Evolutionary conservation across 2,797 vertebrate genomes (phyloP).

Genomic region (Spatula versicolor): DNA sequence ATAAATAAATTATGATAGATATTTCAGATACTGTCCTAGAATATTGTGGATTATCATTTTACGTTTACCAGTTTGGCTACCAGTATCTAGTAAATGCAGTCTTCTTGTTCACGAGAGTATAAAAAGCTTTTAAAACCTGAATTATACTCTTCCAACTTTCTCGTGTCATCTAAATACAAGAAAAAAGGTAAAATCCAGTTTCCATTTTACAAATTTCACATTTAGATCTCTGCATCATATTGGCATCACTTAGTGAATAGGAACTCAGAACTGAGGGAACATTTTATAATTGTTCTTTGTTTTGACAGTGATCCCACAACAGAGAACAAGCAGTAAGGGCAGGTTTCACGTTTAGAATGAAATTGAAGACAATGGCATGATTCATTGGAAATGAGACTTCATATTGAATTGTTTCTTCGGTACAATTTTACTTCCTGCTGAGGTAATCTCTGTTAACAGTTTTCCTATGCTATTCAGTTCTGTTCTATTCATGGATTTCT

Average conservation of each 20-base stretch:
- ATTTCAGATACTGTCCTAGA: background rate
- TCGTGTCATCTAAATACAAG: background rate
- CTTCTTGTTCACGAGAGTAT: background rate
- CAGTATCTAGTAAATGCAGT: background rate
- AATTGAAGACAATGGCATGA: conserved; percentile 11
- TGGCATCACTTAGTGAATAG: background rate
- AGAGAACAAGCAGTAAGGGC: background rate
- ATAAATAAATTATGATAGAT: background rate
- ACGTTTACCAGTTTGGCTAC: background rate
- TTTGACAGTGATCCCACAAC: background rate
- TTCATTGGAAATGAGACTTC: conserved; percentile 50
- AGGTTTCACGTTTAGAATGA: background rate
- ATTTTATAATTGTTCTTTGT: conserved; percentile 39
- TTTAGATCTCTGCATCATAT: background rate
- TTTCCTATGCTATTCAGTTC: conserved; percentile 22
- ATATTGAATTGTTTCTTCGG: conserved; percentile 3
- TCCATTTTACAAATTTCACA: background rate
- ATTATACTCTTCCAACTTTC: background rate
- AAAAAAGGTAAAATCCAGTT: background rate
- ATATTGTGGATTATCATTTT: background rate
- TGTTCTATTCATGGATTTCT: background rate
- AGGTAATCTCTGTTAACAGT: conserved; percentile 26
- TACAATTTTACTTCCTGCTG: conserved; percentile 22
- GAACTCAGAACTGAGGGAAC: background rate
- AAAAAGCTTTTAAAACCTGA: background rate